Evolutionary conservation across 2,113 vertebrate species (phyloP).

Genomic region (Chrysochloris asiatica): DNA sequence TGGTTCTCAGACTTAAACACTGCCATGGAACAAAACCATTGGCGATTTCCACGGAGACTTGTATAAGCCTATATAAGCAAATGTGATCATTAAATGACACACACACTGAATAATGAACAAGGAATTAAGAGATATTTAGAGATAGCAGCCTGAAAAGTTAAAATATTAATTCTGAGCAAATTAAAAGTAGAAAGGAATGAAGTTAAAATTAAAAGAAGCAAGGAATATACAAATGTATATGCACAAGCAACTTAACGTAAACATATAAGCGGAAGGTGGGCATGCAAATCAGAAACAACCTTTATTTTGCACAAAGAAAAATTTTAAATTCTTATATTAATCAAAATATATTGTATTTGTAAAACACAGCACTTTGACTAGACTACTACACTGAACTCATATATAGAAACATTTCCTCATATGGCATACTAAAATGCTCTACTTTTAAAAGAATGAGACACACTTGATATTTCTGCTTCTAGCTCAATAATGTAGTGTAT

Average conservation of each 20-base stretch:
- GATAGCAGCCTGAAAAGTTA: constrained; percentile 83
- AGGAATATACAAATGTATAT: constrained; percentile 86
- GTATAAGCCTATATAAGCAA: constrained; percentile 80
- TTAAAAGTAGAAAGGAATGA: constrained; percentile 85
- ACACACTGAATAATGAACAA: constrained; percentile 83
- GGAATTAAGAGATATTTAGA: constrained; percentile 82
- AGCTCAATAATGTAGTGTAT: constrained; percentile 80
- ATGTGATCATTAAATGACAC: constrained; percentile 83
- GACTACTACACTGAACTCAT: constrained; percentile 77
- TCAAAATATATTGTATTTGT: constrained; percentile 84
- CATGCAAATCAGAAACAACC: constrained; percentile 82
- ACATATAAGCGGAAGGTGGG: constrained; percentile 84
- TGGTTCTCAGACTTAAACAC: constrained; percentile 62
- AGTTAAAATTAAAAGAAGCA: constrained; percentile 86
- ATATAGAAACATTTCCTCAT: constrained; percentile 81
- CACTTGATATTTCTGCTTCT: constrained; percentile 74
- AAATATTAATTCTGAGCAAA: constrained; percentile 85
- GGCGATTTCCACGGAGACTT: constrained; percentile 83
- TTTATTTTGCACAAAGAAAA: constrained; percentile 83
- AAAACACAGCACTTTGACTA: constrained; percentile 84
- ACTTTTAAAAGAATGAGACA: constrained; percentile 79
- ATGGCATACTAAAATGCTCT: constrained; percentile 81
- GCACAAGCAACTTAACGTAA: constrained; percentile 86
- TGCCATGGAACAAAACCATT: constrained; percentile 61
- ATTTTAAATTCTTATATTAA: constrained; percentile 80